Evolutionary conservation across 2,797 vertebrate genomes (phyloP).

Genomic region (Poliocrania exsul): DNA sequence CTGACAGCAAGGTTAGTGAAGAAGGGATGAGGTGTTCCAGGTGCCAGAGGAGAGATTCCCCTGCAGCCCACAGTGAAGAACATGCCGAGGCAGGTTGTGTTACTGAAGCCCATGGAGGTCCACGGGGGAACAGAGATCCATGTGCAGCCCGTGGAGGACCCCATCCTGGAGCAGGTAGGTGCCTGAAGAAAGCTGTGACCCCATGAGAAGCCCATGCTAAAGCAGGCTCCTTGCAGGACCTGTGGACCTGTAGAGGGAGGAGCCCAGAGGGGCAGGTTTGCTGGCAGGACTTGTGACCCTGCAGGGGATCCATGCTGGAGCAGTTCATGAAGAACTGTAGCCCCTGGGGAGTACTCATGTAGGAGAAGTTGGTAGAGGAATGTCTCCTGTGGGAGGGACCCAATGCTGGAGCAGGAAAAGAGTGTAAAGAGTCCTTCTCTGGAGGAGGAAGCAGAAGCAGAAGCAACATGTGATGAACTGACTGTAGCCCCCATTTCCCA

Average conservation of each 20-base stretch:
- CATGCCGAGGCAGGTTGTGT: background rate
- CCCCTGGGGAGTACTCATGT: background rate
- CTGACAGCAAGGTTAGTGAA: background rate
- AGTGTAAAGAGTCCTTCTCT: background rate
- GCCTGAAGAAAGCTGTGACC: background rate
- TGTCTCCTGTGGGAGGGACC: background rate
- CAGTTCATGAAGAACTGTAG: background rate
- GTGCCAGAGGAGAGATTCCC: background rate
- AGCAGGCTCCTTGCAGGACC: background rate
- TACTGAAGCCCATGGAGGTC: background rate
- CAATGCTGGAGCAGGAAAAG: background rate
- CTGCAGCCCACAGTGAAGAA: background rate
- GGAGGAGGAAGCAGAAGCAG: background rate
- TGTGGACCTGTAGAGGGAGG: background rate
- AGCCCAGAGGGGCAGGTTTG: background rate
- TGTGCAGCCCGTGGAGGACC: background rate
- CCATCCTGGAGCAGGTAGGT: background rate
- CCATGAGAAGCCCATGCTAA: background rate
- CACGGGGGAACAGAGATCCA: background rate
- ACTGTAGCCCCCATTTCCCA: background rate
- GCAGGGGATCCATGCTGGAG: rapidly evolving
- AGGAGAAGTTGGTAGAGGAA: background rate
- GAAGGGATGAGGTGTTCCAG: background rate
- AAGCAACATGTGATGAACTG: background rate
- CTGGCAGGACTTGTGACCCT: background rate